Base-by-base conservation (phyloP, 2,888 invertebrate genomes). In the Caenorhabditis virilis region DNA sequence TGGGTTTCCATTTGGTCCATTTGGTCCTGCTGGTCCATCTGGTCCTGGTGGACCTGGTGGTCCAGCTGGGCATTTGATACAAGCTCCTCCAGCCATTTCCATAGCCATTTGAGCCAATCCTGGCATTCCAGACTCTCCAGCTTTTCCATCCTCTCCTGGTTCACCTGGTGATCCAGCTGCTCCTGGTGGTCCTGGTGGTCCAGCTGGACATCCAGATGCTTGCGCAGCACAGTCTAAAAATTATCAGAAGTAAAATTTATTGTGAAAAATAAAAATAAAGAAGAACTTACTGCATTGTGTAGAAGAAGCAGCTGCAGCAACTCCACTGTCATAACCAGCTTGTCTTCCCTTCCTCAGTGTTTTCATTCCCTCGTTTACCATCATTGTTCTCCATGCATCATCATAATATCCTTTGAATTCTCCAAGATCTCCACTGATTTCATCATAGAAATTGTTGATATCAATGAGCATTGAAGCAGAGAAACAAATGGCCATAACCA, bases 101-200 rank as follows among this genome's bases (percentile, higher is more conserved):
- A 60, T 59, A n/a, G 63, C 59, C 64, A 64, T 64, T 36, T 56
- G 60, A 16, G 51, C 57, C 18, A 61, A 42, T 33, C 58, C 65
- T 36, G 64, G 55, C 65, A 63, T 56, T 27, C 62, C 69, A 22
- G 64, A 43, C 50, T 48, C 89, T 90, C 90, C 89, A 89, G 89
- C 89, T 89, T 88, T 52, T 27, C 69, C 69, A 18, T 64, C 46
- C 6, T 56, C 49, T 51, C 68, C 68, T 9, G 63, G 63, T 51
- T 51, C 50, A 47, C 68, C 68, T 30, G 59, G 56, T 7, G 30
- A 51, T 58, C 64, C 64, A n/a, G 49, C 51, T 2, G 43, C 42
- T 58, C 64, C 64, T 9, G 58, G 49, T 13, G 54, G 33, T 57
- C 70, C 70, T 36, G 70, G 67, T 47, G 67, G 70, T 39, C 70